A percentile compares a stretch with the other conserved stretches of the same genome.
These are phyloP conservation scores for Festucalex cinctus DNA, from an alignment of 2,113 vertebrate genomes.

Conservation along the genomic window DNA sequence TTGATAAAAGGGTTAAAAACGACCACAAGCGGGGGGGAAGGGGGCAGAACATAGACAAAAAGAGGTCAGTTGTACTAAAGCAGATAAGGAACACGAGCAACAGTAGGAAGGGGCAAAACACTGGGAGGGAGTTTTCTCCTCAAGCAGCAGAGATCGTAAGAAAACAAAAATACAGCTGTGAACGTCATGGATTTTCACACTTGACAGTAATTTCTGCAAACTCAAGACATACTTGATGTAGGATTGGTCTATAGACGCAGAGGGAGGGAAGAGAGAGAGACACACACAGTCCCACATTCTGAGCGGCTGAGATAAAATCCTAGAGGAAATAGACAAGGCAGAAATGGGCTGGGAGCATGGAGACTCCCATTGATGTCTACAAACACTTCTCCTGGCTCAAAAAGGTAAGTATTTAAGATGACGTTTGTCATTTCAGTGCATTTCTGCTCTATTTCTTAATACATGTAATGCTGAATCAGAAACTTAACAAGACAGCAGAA, in stretches of 20 bases:
- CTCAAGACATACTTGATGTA: background rate
- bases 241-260: slow-evolving; percentile 15
- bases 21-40: background rate
- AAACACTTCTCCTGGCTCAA: slow-evolving; percentile 93
- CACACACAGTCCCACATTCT: slow-evolving; percentile 8
- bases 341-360: slow-evolving; percentile 92
- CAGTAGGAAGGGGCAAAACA: background rate
- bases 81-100: slow-evolving; percentile 5
- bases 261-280: background rate
- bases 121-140: slow-evolving; percentile 22
- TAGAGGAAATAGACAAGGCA: slow-evolving; percentile 52
- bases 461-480: background rate
- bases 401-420: slow-evolving; percentile 78
- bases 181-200: slow-evolving; percentile 13
- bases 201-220: background rate
- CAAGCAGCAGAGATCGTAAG: slow-evolving; percentile 38
- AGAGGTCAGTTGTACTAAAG: background rate
- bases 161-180: slow-evolving; percentile 51
- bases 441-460: background rate
- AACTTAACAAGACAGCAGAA: background rate
- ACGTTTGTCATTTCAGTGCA: background rate
- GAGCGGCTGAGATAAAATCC: background rate
- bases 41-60: background rate
- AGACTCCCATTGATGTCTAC: slow-evolving; percentile 94
- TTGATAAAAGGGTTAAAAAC: background rate